Conservation (phyloP, 2,888 invertebrate genomes). For the Anticlea derivata region DNA sequence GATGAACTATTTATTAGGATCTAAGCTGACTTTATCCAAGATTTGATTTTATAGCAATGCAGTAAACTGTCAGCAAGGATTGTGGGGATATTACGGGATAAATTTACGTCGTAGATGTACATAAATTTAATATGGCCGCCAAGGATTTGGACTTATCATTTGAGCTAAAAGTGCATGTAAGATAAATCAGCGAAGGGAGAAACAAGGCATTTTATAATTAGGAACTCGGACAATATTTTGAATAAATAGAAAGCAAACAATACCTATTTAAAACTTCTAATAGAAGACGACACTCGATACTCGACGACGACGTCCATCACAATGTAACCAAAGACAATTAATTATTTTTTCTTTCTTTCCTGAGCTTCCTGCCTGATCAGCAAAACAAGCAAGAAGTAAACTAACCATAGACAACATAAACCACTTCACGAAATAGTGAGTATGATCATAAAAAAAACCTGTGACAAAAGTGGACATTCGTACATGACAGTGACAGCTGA, state of each 20-base stretch:
- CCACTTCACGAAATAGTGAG: no score
- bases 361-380: not conserved
- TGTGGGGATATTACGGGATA: conserved; percentile 61
- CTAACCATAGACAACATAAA: conserved; percentile 7
- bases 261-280: conserved; percentile 80
- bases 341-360: conserved; percentile 13
- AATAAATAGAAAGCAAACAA: conserved; percentile 35
- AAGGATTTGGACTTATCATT: conserved; percentile 37
- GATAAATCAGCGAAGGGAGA: not conserved
- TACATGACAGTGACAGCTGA: no score
- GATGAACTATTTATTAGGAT: conserved; percentile 4
- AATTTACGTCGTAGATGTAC: conserved; percentile 55
- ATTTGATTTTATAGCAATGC: not conserved
- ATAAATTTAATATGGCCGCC: conserved; percentile 76
- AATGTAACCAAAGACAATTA: conserved; percentile 44
- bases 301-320: conserved; percentile 82
- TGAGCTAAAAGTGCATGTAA: not conserved
- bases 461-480: no score
- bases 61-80: conserved; percentile 43
- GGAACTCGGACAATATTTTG: conserved; percentile 14
- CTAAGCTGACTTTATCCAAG: not conserved
- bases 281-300: conserved; percentile 80
- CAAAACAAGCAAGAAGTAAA: conserved; percentile 1
- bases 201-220: conserved; percentile 4
- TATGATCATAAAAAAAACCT: no score